phyloP scores from a whole-genome alignment of 2,113 vertebrate genomes.

The Meriones unguiculatus region DNA sequence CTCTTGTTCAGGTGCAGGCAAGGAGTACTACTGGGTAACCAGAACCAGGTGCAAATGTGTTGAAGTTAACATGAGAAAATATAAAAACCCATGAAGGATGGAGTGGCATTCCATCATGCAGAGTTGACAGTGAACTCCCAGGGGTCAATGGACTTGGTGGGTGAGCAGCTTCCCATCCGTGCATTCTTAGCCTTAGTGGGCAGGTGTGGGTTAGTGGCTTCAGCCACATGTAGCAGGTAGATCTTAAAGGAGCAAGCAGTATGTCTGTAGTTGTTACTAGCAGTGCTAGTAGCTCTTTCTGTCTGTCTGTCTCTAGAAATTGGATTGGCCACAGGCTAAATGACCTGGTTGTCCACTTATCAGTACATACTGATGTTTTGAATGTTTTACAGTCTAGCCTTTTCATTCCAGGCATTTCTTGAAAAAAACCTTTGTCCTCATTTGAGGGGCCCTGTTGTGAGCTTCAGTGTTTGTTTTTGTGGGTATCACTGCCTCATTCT shows the following conservation, averaged over 20 bases:
- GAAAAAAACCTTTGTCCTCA: slow-evolving; percentile 69
- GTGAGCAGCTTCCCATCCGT: slow-evolving; percentile 70
- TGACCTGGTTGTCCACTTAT: not conserved
- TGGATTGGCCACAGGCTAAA: slow-evolving; percentile 72
- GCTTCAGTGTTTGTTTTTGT: slow-evolving; percentile 60
- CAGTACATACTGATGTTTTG: slow-evolving; percentile 70
- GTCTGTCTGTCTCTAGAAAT: slow-evolving; percentile 67
- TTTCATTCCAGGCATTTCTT: slow-evolving; percentile 77
- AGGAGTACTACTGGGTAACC: slow-evolving; percentile 88
- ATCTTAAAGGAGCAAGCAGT: slow-evolving; percentile 66
- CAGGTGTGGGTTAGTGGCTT: slow-evolving; percentile 78
- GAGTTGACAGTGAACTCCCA: slow-evolving; percentile 82
- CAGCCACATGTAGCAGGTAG: slow-evolving; percentile 70
- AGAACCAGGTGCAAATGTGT: slow-evolving; percentile 86
- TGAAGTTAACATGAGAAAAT: slow-evolving; percentile 84
- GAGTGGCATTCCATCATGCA: slow-evolving; percentile 81
- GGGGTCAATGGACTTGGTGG: slow-evolving; percentile 76
- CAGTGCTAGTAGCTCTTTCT: slow-evolving; percentile 73
- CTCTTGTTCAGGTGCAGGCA: slow-evolving; percentile 88
- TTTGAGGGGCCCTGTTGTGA: slow-evolving; percentile 24
- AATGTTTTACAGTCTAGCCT: slow-evolving; percentile 61
- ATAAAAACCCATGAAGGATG: slow-evolving; percentile 74
- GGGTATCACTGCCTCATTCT: slow-evolving; percentile 49
- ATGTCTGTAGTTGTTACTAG: slow-evolving; percentile 72
- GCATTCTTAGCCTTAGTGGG: slow-evolving; percentile 82